Evolutionary conservation across 2,888 invertebrate genomes (phyloP).

Genomic region (Agapetus fuscipes): DNA sequence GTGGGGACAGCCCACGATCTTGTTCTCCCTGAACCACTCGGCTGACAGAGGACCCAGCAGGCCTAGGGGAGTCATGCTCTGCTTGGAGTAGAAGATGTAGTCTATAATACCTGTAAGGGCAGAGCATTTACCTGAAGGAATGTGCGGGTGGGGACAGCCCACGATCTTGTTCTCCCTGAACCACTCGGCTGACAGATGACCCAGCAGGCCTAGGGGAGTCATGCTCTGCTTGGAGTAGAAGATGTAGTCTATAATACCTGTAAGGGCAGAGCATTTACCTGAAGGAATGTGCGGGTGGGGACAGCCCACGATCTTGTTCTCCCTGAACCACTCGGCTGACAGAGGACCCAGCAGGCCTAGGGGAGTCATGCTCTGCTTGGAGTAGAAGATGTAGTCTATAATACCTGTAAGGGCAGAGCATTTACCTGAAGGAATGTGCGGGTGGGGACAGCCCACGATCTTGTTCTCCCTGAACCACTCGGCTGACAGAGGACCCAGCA

Average conservation of each 20-base stretch:
- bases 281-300: slow-evolving; percentile 83
- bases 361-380: slow-evolving; percentile 90
- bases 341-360: slow-evolving; percentile 90
- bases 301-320: slow-evolving; percentile 96
- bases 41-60: slow-evolving; percentile 88
- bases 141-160: slow-evolving; percentile 95
- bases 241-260: slow-evolving; percentile 99
- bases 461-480: slow-evolving; percentile 94
- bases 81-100: slow-evolving; percentile 97
- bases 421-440: too few relatives aligned
- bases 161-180: slow-evolving; percentile 92
- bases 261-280: slow-evolving; percentile 73
- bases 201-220: slow-evolving; percentile 89
- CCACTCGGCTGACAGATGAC: slow-evolving; percentile 91
- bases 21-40: slow-evolving; percentile 91
- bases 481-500: slow-evolving; percentile 87
- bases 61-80: slow-evolving; percentile 91
- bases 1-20: slow-evolving; percentile 96
- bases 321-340: slow-evolving; percentile 85
- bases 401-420: slow-evolving; percentile 99
- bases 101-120: slow-evolving; percentile 99
- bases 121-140: slow-evolving; percentile 47
- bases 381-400: slow-evolving; percentile 99
- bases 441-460: slow-evolving; percentile 95
- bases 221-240: slow-evolving; percentile 95